Evolutionary conservation across 2,797 vertebrate genomes (phyloP), one percentile per base, ranked within the genome.

Genomic region (Serranus cabrilla): DNA sequence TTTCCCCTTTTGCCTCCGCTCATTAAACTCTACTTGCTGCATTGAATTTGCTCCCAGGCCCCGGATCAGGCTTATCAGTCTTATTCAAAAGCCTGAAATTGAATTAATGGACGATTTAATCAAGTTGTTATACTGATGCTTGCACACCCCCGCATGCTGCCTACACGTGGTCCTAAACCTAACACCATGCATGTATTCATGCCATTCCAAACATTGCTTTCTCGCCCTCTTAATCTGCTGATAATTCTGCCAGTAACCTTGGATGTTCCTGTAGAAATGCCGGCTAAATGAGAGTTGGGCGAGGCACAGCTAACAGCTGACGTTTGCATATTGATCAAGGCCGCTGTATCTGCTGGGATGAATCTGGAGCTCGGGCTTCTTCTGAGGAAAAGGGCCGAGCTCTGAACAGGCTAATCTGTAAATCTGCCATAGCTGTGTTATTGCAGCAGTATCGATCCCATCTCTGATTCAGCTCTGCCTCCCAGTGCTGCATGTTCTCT

Each of bases 391-490:
- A 70, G 71, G 39, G 56, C 67, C 45, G 7, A 6, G 34, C 76
- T 81, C 78, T 70, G 80, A 87, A 77, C 23, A 55, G 67, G 58
- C 80, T 93, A 87, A 93, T 93, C 88, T 91, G 87, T 86, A 87
- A 90, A 94, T 94, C 91, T 92, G 88, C 89, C 77, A 59, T 72
- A 80, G 87, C 85, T 34, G 52, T 89, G 90, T 89, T 87, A 89
- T 87, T 93, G 90, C 90, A 50, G 84, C 49, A 46, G 70, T 83
- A 93, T 93, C 74, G 83, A 94, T 94, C 88, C 72, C 78, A 85
- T 89, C 82, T 78, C 81, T 68, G 71, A 90, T 86, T 80, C 72
- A 55, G 76, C 81, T 79, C 80, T 78, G 71, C 60, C 81, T 84
- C 61, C 81, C 85, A 85, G 81, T 31, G 65, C 78, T 66, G 59